A percentile compares a stretch with the other conserved stretches of the same genome.
Evolutionary conservation across 1,140 invertebrate genomes (phyloP).

Genomic region (Patella vulgata): DNA sequence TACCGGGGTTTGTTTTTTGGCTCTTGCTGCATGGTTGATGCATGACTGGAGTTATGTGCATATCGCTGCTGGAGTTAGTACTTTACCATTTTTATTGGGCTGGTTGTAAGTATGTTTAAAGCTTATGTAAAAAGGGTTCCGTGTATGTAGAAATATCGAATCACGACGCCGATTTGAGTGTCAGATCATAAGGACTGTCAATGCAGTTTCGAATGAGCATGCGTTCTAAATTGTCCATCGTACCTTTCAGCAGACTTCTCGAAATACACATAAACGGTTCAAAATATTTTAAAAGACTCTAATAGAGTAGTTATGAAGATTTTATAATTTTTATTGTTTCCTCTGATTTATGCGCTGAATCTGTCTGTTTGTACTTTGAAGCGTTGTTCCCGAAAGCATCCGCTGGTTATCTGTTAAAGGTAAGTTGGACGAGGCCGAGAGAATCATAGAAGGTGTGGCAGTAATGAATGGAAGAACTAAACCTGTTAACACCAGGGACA

Average conservation of each 20-base stretch:
- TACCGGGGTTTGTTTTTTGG: neutral
- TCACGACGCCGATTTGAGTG: too few species aligned
- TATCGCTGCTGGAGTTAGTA: neutral
- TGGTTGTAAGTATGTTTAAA: constrained; percentile 13
- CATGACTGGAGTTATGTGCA: constrained; percentile 12
- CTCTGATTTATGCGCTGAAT: too few species aligned
- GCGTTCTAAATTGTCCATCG: too few species aligned
- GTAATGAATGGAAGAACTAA: constrained; percentile 22
- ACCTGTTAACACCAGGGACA: constrained; percentile 7
- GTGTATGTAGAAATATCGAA: too few species aligned
- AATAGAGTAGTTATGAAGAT: too few species aligned
- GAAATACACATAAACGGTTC: too few species aligned
- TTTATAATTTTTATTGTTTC: too few species aligned
- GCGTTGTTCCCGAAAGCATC: constrained; percentile 43
- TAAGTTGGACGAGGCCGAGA: constrained; percentile 39
- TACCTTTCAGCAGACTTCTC: too few species aligned
- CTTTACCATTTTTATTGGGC: neutral
- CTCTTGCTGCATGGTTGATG: neutral
- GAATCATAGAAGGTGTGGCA: constrained; percentile 33
- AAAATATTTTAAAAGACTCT: too few species aligned
- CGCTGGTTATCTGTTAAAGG: constrained; percentile 42
- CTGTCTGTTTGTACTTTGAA: constrained; percentile 14
- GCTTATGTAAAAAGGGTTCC: too few species aligned
- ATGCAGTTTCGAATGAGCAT: too few species aligned
- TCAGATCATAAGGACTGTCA: too few species aligned